Conservation (phyloP, 1,140 invertebrate genomes). For the Macrocentrus cingulum region DNA sequence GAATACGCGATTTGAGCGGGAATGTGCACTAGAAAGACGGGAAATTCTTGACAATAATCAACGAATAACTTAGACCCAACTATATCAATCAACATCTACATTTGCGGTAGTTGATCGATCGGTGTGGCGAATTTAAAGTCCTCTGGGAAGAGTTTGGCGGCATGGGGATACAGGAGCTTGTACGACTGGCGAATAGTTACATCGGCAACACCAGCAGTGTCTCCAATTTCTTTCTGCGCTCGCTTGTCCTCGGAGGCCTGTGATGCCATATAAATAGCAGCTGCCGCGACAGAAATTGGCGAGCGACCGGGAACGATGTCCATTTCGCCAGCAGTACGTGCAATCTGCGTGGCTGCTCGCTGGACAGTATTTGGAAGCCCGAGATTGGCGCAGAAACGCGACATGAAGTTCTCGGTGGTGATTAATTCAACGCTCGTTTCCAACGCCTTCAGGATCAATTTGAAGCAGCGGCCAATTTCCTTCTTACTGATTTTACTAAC, state of each 20-base stretch:
- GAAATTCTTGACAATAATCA: no score
- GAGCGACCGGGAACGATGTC: constrained; percentile 98
- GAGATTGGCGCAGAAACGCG: constrained; percentile 84
- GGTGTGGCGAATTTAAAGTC: constrained; percentile 96
- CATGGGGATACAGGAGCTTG: constrained; percentile 95
- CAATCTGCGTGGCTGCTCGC: constrained; percentile 94
- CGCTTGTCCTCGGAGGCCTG: constrained; percentile 92
- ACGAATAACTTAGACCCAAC: no score
- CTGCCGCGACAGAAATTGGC: constrained; percentile 97
- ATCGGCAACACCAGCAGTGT: constrained; percentile 98
- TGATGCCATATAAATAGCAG: constrained; percentile 99
- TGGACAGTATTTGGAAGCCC: constrained; percentile 90
- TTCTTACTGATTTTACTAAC: constrained; percentile 99
- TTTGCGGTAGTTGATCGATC: constrained; percentile 90
- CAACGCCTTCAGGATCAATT: constrained; percentile 88
- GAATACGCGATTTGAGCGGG: no score
- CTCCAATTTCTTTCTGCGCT: constrained; percentile 97
- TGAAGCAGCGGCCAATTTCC: constrained; percentile 97
- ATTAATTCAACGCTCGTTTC: constrained; percentile 97
- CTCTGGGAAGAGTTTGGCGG: constrained; percentile 88
- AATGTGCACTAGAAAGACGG: no score
- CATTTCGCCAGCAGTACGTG: constrained; percentile 92
- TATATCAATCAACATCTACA: no score
- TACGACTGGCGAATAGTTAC: constrained; percentile 98
- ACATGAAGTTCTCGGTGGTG: constrained; percentile 98